Base-by-base conservation (phyloP, 35 echinoderm and acorn worm species). In the Nesometra sesokonis region DNA sequence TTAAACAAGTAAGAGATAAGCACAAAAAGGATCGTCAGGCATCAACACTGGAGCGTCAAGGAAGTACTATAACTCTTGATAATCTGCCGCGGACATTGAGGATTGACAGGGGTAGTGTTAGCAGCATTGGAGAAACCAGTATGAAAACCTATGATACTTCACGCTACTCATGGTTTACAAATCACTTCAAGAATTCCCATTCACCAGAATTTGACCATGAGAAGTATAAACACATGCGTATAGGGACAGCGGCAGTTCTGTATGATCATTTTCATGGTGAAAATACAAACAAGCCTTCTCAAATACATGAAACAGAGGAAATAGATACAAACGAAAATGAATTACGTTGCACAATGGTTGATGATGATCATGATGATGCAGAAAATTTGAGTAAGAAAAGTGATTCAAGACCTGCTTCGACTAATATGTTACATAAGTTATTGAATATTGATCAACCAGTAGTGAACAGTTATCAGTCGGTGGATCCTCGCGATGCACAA, bases 181-280 rank as follows among this genome's bases (percentile, higher is more conserved):
- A 78, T 30, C 32, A 35, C n/a, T 37, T 32, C 0, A 77, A 35
- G 0, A 77, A n/a, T 38, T 13, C 33, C 15, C 33, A 33, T 39
- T 84, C 39, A 9, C 82, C 23, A 0, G 35, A 57, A 0, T 85
- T 85, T 32, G 91, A 93, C 37, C 91, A 82, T 0, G 84, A 84
- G 31, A 93, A 85, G 78, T 93, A 84, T 46, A 43, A 35, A 30
- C 32, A 57, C 4, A 78, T 87, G 32, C 81, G 91, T 11, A 39
- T 93, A 31, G 91, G 91, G 30, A 35, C 91, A 9, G 91, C 87
- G 0, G 91, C 91, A 5, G 32, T 93, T 11, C 82, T 93, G 8
- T 82, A 88, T 35, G 87, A 88, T 19, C 78, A 82, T 81, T 78
- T 88, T n/a, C 32, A 80, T 36, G 79, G 38, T 35, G 87, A 88